phyloP scores from a whole-genome alignment of 2,113 vertebrate species.

The Alaudala cheleensis region DNA sequence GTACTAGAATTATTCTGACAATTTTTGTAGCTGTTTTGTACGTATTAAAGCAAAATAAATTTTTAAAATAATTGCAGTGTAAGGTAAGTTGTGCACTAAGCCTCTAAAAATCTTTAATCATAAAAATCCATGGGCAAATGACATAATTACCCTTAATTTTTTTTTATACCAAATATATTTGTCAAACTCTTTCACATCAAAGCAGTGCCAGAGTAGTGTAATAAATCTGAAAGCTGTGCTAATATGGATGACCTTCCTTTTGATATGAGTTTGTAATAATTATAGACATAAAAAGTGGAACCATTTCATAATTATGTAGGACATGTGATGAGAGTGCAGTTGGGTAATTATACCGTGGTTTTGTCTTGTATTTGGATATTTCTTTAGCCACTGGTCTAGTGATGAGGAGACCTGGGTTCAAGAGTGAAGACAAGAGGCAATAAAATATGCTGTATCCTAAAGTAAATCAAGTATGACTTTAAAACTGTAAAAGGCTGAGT shows the following conservation, averaged over 20 bases:
- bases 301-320: neutral
- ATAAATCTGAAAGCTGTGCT: conserved; percentile 9
- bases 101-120: neutral
- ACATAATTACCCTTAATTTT: conserved; percentile 2
- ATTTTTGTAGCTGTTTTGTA: neutral
- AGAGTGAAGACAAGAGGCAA: neutral
- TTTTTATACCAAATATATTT: conserved; percentile 4
- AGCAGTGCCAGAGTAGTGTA: neutral
- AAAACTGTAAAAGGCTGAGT: neutral
- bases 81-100: neutral
- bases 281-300: neutral
- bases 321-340: neutral
- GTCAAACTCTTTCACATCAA: conserved; percentile 33
- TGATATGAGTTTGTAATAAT: conserved; percentile 31
- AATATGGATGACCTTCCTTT: conserved; percentile 6
- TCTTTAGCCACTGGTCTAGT: neutral
- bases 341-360: neutral
- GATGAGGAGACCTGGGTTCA: neutral
- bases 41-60: neutral
- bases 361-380: neutral
- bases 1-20: neutral
- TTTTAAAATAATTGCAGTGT: neutral
- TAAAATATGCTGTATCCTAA: neutral
- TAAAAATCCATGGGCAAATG: neutral
- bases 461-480: conserved; percentile 2